Evolutionary conservation across 2,797 vertebrate genomes (phyloP).

Genomic region (Pantherophis alleghaniensis): DNA sequence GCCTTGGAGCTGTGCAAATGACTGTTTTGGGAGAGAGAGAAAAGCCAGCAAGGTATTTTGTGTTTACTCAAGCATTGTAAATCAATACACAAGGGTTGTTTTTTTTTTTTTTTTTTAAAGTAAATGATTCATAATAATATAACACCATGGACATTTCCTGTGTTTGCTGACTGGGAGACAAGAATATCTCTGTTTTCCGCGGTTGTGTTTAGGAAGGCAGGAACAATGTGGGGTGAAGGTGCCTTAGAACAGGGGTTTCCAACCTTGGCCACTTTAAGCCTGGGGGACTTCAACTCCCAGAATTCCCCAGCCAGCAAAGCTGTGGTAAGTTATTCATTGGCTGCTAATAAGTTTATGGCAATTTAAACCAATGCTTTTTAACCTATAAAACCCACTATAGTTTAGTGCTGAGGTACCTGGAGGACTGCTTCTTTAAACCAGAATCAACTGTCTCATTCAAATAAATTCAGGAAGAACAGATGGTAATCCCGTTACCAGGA

Average conservation of each 20-base stretch:
- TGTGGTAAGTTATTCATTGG: not conserved
- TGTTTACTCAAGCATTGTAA: not conserved
- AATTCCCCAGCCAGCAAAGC: no score
- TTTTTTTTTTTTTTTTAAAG: not conserved
- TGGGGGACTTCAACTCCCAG: no score
- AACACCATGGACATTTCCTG: not conserved
- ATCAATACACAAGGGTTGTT: slow-evolving; percentile 18
- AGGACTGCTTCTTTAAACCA: not conserved
- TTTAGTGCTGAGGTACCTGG: not conserved
- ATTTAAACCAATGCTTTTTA: not conserved
- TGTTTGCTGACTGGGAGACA: slow-evolving; percentile 46
- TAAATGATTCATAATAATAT: slow-evolving; percentile 8
- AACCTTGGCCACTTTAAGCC: no score
- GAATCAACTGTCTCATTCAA: not conserved
- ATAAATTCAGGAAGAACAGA: not conserved
- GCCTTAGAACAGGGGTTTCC: no score
- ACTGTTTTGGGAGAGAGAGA: not conserved
- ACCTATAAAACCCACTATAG: not conserved
- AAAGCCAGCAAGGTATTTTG: not conserved
- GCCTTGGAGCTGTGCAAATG: not conserved
- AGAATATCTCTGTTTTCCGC: slow-evolving; percentile 53
- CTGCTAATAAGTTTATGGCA: not conserved
- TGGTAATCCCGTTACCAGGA: not conserved
- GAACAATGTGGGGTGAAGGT: not conserved
- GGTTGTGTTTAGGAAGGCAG: slow-evolving; percentile 5